Evolutionary conservation across 2,113 vertebrate species (phyloP), one percentile per base, ranked within the genome.

Genomic region (Xiphophorus maculatus): DNA sequence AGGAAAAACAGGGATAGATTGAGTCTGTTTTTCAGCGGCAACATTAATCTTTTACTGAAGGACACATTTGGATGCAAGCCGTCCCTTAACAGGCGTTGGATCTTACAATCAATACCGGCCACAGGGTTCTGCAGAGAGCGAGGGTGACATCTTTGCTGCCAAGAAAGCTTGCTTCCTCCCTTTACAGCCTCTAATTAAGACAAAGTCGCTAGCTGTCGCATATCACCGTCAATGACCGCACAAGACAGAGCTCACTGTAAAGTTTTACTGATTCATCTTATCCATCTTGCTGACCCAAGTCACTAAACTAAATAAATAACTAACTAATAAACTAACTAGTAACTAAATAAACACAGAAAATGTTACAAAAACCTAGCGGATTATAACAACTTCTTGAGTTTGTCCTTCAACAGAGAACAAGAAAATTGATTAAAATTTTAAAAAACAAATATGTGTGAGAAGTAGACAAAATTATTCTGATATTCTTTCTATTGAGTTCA

Each of bases 81-180:
- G 81, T 54, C 74, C 63, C 76, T 81, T 81, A 89, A 86, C 87
- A 74, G 87, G 75, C 54, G 11, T 67, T 28, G 76, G 66, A 90
- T 91, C 80, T 64, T 65, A 79, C 72, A 69, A 89, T 91, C 92
- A 92, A 92, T 93, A 90, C 44, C 32, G 67, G 11, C 78, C 65
- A 78, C 74, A 69, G 85, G 80, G 77, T 32, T 58, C 71, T 35
- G 64, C 51, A 69, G 51, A 69, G 60, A 25, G 73, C 25, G 10
- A 74, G 73, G 77, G 71, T 82, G 85, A 90, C 82, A 87, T 66
- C n/a, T 28, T 25, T 25, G 74, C 79, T 76, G 75, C 74, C 74
- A 79, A 80, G 84, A 88, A 72, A 82, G 78, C 71, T 14, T 3
- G 13, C 71, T 62, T 74, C 77, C 60, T 58, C 33, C 63, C 35